Base-by-base conservation (phyloP, 2,113 vertebrate species). In the Conger conger region DNA sequence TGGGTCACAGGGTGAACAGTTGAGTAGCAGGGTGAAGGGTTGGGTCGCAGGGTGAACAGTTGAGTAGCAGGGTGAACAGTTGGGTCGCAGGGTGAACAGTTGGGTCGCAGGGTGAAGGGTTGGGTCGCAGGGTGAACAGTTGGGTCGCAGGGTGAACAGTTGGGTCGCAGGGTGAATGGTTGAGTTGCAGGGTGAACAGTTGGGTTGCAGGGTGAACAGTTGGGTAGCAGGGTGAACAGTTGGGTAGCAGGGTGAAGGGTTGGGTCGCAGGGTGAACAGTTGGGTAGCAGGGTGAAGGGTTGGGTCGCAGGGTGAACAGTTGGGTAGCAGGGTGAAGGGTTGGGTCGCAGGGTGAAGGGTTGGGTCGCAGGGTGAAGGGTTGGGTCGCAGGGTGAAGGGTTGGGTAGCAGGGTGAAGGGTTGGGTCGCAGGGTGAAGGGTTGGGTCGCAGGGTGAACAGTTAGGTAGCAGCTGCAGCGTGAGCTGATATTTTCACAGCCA, bases 141-240 rank as follows among this genome's bases (percentile, higher is more conserved):
- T 85, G 90, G 94, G 94, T 89, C 96, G 95, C 96, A 95, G 96
- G n/a, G n/a, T n/a, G n/a, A n/a, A n/a, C n/a, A n/a, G n/a, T n/a
- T n/a, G n/a, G n/a, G n/a, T n/a, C n/a, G n/a, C n/a, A n/a, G n/a
- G n/a, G n/a, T n/a, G n/a, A n/a, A n/a, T n/a, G n/a, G n/a, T 92
- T 84, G 90, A 94, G 94, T 88, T 96, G 95, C 96, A 95, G 96
- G n/a, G n/a, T n/a, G n/a, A n/a, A n/a, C n/a, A n/a, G n/a, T n/a
- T n/a, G n/a, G n/a, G n/a, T n/a, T n/a, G n/a, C n/a, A n/a, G n/a
- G n/a, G n/a, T n/a, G n/a, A n/a, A n/a, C n/a, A n/a, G n/a, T n/a
- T n/a, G n/a, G n/a, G n/a, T n/a, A n/a, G n/a, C n/a, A n/a, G n/a
- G n/a, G n/a, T n/a, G n/a, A n/a, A n/a, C n/a, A n/a, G n/a, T n/a